These are phyloP conservation scores for Orthosia gracilis DNA, from an alignment of 2,888 invertebrate genomes.

Conservation along the genomic window DNA sequence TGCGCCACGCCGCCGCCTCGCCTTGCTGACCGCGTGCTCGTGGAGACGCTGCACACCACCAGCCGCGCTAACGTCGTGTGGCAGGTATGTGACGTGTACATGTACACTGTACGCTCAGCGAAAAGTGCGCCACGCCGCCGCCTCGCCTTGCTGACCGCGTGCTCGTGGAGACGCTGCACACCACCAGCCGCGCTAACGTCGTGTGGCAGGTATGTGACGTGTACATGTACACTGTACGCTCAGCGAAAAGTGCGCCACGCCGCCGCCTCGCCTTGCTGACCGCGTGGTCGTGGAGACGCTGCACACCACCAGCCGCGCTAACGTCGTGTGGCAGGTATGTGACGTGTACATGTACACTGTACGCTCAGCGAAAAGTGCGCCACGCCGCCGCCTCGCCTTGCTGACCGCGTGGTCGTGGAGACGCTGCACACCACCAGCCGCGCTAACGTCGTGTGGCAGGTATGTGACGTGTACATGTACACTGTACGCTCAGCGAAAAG, in stretches of 20 bases:
- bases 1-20: constrained; percentile 89
- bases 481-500: too few species aligned
- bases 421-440: constrained; percentile 95
- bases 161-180: constrained; percentile 96
- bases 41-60: constrained; percentile 95
- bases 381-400: constrained; percentile 90
- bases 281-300: constrained; percentile 96
- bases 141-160: constrained; percentile 92
- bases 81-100: constrained; percentile 83
- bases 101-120: too few species aligned
- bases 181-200: constrained; percentile 95
- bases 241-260: constrained; percentile 87
- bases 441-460: constrained; percentile 95
- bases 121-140: constrained; percentile 86
- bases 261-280: constrained; percentile 91
- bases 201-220: constrained; percentile 90
- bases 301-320: constrained; percentile 95
- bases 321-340: constrained; percentile 93
- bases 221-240: too few species aligned
- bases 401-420: constrained; percentile 95
- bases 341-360: too few species aligned
- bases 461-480: constrained; percentile 54
- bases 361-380: constrained; percentile 85
- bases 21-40: constrained; percentile 93
- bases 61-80: constrained; percentile 95